Evolutionary conservation across 2,888 invertebrate genomes (phyloP), one percentile per base, ranked within the genome.

Genomic region (Thera britannica): DNA sequence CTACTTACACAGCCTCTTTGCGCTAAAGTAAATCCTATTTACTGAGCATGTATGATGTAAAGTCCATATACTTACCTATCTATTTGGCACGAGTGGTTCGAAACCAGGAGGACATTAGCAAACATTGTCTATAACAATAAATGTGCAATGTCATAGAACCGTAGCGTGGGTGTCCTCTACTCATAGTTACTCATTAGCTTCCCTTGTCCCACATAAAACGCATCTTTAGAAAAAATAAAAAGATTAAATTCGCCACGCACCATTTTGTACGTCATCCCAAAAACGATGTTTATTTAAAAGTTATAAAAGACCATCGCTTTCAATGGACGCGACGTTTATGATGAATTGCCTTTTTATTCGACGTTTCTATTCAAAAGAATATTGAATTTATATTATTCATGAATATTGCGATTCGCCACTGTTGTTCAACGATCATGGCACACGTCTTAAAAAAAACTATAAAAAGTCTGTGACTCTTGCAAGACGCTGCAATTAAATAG

Each of bases 251-350:
- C 83, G 86, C 81, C 81, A 83, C 88, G 87, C 87, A 79, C 87
- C 86, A 87, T 92, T 90, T 90, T 89, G 89, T 87, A 86, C 80
- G 87, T 89, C 88, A 87, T 88, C 83, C 87, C 87, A 85, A 89
- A 90, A 91, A 89, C 83, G 85, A 90, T 92, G 92, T 93, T 92
- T 92, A 93, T 93, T 93, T 93, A 93, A 90, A 90, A 83, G 85
- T 84, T 90, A 89, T 92, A 90, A 90, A 92, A 90, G 89, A 87
- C 75, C 80, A 79, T 83, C 81, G 77, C 77, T 74, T 82, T 89
- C 87, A 89, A 89, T 87, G 76, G 84, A 76, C 77, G 68, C 78
- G 85, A 87, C 85, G 76, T 88, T 88, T 91, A 90, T 93, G 93
- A 93, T 93, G 90, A 90, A 93, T 93, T 88, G 84, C 82, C 81